Evolutionary conservation across 2,797 vertebrate genomes (phyloP), one percentile per base, ranked within the genome.

Genomic region (Otolemur crassicaudatus): DNA sequence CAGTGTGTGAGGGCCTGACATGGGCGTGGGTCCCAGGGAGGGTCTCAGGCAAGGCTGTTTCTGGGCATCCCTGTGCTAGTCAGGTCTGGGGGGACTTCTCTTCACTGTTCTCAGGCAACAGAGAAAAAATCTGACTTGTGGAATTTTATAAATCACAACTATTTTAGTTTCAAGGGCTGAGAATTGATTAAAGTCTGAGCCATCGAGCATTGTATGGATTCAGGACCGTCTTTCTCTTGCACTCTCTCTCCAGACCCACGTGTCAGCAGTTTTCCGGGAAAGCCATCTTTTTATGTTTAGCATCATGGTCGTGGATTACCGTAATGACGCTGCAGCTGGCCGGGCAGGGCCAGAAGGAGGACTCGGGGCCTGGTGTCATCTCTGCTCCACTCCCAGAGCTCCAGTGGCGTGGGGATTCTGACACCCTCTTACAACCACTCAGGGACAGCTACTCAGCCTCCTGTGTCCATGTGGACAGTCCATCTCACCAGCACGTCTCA

Each of bases 231-330:
- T 91, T 81, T 90, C 29, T 0, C 17, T 3, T 19, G 56, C 27
- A 25, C 31, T 31, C 31, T 34, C 67, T 29, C 29, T 46, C 90
- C 3, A 3, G 85, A 73, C 87, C 95, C 49, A 6, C n/a, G 4
- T 11, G 43, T 97, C 97, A 98, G 94, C 97, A 97, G 80, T 84
- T 96, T 97, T 97, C 87, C 93, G 23, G 94, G 97, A 98, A 96
- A 94, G 87, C 63, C 4, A 49, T 43, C 94, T n/a, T 37, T 46
- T 77, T 40, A 58, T 23, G 92, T 37, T 19, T 14, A 40, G 87
- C 88, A 46, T 76, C 79, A 53, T 25, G 0, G 0, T 58, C 13
- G 75, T 61, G 22, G 19, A 46, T 91, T 56, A 63, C 22, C 31
- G 87, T 67, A 95, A 96, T 10, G 56, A n/a, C n/a, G 34, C 81